These are phyloP conservation scores for Rhipidura dahli DNA, from an alignment of 2,113 vertebrate genomes.

Conservation along the genomic window DNA sequence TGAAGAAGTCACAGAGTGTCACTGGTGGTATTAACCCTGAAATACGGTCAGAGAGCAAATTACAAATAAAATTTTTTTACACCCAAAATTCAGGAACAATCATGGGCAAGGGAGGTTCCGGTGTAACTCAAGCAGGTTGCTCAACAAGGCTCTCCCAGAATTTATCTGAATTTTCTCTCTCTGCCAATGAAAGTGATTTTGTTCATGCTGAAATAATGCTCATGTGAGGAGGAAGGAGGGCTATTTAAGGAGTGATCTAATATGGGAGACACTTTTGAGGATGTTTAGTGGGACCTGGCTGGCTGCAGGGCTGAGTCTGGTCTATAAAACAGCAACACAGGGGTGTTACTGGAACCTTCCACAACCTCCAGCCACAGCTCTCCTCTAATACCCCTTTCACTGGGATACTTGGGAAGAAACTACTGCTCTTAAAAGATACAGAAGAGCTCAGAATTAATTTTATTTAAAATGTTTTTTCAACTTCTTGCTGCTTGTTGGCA, in stretches of 20 bases:
- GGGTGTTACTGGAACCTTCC: neutral
- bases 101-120: rapidly evolving
- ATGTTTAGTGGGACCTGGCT: neutral
- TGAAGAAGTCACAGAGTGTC: neutral
- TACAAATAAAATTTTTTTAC: too few species aligned
- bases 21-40: neutral
- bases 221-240: neutral
- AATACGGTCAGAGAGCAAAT: neutral
- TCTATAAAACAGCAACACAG: rapidly evolving
- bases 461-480: neutral
- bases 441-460: neutral
- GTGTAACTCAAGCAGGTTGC: neutral
- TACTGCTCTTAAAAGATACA: neutral
- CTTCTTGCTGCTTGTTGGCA: neutral
- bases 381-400: neutral
- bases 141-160: rapidly evolving
- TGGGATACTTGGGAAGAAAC: too few species aligned
- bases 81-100: neutral
- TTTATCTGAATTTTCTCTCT: neutral
- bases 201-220: neutral
- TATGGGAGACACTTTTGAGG: rapidly evolving
- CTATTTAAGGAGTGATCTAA: neutral
- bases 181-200: neutral
- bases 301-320: neutral
- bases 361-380: neutral